Evolutionary conservation across 2,888 invertebrate species (phyloP).

Genomic region (Yponomeuta sedellus): DNA sequence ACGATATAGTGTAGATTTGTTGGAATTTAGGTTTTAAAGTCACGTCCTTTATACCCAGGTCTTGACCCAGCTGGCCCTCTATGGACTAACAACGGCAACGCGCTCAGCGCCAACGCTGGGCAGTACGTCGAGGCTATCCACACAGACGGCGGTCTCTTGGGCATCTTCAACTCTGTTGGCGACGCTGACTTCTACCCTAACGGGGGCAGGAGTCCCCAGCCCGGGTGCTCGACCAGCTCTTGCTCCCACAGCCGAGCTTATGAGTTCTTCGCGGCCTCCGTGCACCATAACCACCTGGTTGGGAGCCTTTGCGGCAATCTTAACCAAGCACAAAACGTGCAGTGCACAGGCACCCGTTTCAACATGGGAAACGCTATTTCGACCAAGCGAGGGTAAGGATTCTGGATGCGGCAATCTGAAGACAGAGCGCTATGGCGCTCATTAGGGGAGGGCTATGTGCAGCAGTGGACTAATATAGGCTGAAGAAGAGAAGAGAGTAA

Average conservation of each 20-base stretch:
- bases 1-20: too few relatives aligned
- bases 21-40: too few relatives aligned
- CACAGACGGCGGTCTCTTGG: conserved; percentile 35
- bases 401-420: too few relatives aligned
- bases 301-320: conserved; percentile 40
- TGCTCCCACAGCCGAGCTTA: conserved; percentile 53
- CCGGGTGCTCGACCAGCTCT: conserved; percentile 45
- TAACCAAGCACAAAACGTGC: conserved; percentile 35
- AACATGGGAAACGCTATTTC: conserved; percentile 46
- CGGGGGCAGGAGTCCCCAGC: conserved; percentile 52
- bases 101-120: conserved; percentile 21
- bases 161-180: conserved; percentile 45
- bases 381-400: conserved; percentile 39
- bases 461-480: too few relatives aligned
- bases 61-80: conserved; percentile 53
- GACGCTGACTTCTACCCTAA: conserved; percentile 61
- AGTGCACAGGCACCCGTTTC: conserved; percentile 35
- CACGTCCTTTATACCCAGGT: conserved; percentile 18
- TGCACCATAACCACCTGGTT: conserved; percentile 41
- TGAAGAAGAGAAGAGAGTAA: too few relatives aligned
- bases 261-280: conserved; percentile 45
- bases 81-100: conserved; percentile 31
- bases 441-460: too few relatives aligned
- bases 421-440: too few relatives aligned
- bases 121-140: conserved; percentile 38